These are phyloP conservation scores for Leucozona laternaria DNA, from an alignment of 2,888 invertebrate genomes.

Conservation along the genomic window DNA sequence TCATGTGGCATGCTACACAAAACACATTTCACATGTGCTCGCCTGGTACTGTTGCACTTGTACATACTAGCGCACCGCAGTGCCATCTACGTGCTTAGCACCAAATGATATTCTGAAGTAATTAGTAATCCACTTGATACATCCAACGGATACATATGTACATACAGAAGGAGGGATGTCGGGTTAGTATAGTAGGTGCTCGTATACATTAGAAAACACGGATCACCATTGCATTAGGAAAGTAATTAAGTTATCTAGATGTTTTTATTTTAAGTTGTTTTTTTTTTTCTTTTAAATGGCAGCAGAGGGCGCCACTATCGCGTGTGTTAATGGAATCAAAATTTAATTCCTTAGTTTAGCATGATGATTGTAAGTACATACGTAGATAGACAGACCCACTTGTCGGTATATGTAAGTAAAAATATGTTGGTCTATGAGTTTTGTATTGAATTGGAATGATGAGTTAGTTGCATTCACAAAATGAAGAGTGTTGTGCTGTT, in stretches of 20 bases:
- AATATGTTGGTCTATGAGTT: neutral
- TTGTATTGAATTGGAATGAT: neutral
- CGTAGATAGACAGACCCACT: neutral
- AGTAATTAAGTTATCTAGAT: constrained; percentile 64
- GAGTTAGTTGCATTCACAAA: neutral
- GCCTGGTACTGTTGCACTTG: constrained; percentile 23
- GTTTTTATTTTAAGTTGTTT: neutral
- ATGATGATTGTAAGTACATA: constrained; percentile 10
- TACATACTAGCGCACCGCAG: too few species aligned
- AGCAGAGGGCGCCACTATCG: constrained; percentile 49
- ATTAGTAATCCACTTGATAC: constrained; percentile 72
- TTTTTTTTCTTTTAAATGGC: constrained; percentile 7
- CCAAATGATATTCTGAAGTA: constrained; percentile 67
- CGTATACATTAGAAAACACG: constrained; percentile 20
- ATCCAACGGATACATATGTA: constrained; percentile 51
- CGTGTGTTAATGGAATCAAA: constrained; percentile 70
- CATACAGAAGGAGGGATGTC: constrained; percentile 4
- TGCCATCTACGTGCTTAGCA: constrained; percentile 42
- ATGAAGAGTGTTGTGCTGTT: constrained; percentile 3
- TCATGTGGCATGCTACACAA: constrained; percentile 28
- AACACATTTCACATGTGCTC: constrained; percentile 11
- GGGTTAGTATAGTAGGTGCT: constrained; percentile 1
- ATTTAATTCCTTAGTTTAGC: constrained; percentile 50
- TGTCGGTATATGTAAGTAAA: too few species aligned
- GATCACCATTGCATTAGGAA: constrained; percentile 63